Evolutionary conservation across 2,888 invertebrate genomes (phyloP), one percentile per base, ranked within the genome.

Genomic region (Masnerella sp.): DNA sequence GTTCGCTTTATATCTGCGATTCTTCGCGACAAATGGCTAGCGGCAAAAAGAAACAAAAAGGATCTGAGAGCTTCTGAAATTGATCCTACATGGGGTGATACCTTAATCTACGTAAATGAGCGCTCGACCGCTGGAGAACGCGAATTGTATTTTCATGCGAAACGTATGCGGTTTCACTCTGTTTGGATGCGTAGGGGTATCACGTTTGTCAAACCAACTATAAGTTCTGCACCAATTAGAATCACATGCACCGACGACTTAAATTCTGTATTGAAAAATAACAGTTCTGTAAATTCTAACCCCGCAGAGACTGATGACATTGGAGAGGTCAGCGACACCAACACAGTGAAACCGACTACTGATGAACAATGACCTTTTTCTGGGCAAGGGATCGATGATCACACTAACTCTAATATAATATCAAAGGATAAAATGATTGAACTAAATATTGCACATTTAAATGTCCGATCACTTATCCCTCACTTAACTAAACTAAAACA

Each of bases 381-480:
- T n/a, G n/a, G n/a, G n/a, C n/a, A n/a, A n/a, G n/a, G n/a, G n/a
- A n/a, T n/a, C n/a, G n/a, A n/a, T n/a, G n/a, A n/a, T n/a, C n/a
- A n/a, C n/a, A n/a, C n/a, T n/a, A n/a, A n/a, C n/a, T n/a, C n/a
- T n/a, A n/a, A n/a, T n/a, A n/a, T n/a, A n/a, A n/a, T n/a, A n/a
- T n/a, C n/a, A n/a, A n/a, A n/a, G n/a, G n/a, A n/a, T n/a, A n/a
- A n/a, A n/a, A n/a, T n/a, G n/a, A n/a, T n/a, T 28, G n/a, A 28
- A 9, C 38, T 38, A 5, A 2, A 8, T 1, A 15, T 38, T 3
- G 38, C 12, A 12, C 38, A 38, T 38, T 1, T 38, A 8, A 38
- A 38, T 38, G 38, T 38, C 7, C 14, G 38, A 12, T 38, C 38
- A 38, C 15, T 38, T 8, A 38, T 38, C 15, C 38, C 38, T 8